Evolutionary conservation across 2,888 invertebrate genomes (phyloP).

Genomic region (Conchocele bisecta): DNA sequence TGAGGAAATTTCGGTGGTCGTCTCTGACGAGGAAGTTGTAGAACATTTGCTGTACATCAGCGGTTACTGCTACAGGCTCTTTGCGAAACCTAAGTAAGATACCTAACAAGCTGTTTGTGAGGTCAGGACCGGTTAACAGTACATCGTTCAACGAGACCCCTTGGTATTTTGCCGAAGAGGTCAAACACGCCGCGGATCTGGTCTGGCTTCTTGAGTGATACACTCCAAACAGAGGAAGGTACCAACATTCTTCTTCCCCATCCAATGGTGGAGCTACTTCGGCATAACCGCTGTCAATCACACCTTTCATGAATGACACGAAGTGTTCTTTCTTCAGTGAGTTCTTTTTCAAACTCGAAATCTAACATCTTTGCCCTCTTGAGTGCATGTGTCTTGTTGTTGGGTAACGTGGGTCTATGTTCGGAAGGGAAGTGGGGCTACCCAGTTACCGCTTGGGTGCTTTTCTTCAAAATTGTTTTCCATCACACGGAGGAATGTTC

Average conservation of each 20-base stretch:
- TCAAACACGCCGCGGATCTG: background rate
- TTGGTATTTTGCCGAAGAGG: background rate
- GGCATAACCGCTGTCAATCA: background rate
- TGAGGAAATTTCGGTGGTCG: constrained; percentile 30
- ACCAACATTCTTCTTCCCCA: background rate
- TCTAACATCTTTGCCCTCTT: background rate
- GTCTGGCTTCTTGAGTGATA: background rate
- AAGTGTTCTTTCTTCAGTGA: background rate
- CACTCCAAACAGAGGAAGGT: background rate
- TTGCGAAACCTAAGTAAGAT: constrained; percentile 38
- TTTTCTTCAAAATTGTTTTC: background rate
- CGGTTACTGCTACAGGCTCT: constrained; percentile 29
- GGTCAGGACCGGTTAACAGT: constrained; percentile 39
- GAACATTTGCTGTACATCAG: constrained; percentile 54
- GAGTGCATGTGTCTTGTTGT: background rate
- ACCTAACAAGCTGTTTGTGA: constrained; percentile 41
- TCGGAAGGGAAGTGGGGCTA: background rate
- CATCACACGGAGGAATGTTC: background rate
- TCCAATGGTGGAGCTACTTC: constrained; percentile 1
- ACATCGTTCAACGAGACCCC: background rate
- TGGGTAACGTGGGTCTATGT: background rate
- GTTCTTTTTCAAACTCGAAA: background rate
- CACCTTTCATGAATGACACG: constrained; percentile 1
- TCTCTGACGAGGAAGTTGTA: no score
- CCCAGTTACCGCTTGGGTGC: background rate